A percentile compares a stretch with the other conserved stretches of the same genome.
phyloP scores from a whole-genome alignment of 1,140 invertebrate species.

The Varroa destructor region DNA sequence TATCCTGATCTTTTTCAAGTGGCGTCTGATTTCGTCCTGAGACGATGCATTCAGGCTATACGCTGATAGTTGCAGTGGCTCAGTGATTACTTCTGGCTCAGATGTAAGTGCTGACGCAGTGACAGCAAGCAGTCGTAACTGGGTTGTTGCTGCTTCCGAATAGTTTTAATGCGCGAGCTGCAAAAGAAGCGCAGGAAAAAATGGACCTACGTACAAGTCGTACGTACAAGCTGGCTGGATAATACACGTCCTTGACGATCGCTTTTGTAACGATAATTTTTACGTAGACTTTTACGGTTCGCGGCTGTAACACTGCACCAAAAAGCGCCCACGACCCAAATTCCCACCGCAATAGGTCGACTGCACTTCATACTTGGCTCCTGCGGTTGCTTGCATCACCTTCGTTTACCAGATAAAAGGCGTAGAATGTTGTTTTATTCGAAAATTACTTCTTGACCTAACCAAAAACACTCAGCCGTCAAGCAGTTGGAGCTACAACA shows the following conservation, averaged over 20 bases:
- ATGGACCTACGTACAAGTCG: slow-evolving; percentile 12
- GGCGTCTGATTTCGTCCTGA: slow-evolving; percentile 19
- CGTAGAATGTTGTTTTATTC: too few relatives aligned
- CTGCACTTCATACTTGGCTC: too few relatives aligned
- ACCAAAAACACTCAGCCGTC: too few relatives aligned
- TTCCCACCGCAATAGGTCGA: not conserved
- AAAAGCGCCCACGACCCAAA: not conserved
- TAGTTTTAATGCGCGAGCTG: not conserved
- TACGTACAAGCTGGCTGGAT: not conserved
- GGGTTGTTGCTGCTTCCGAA: slow-evolving; percentile 2
- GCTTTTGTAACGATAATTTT: not conserved
- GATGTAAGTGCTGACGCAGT: not conserved
- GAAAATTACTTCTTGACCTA: too few relatives aligned
- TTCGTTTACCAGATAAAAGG: too few relatives aligned
- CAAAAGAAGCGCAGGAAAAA: slow-evolving; percentile 3
- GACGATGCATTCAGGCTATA: slow-evolving; percentile 1
- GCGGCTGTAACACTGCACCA: not conserved
- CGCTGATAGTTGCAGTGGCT: not conserved
- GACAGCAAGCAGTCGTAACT: not conserved
- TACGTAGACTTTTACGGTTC: not conserved
- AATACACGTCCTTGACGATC: not conserved
- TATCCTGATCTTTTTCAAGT: not conserved
- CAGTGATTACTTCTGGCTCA: not conserved
- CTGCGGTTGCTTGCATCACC: too few relatives aligned
- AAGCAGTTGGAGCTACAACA: too few relatives aligned